phyloP scores from a whole-genome alignment of 1,140 invertebrate species.

The Temnothorax nylanderi region DNA sequence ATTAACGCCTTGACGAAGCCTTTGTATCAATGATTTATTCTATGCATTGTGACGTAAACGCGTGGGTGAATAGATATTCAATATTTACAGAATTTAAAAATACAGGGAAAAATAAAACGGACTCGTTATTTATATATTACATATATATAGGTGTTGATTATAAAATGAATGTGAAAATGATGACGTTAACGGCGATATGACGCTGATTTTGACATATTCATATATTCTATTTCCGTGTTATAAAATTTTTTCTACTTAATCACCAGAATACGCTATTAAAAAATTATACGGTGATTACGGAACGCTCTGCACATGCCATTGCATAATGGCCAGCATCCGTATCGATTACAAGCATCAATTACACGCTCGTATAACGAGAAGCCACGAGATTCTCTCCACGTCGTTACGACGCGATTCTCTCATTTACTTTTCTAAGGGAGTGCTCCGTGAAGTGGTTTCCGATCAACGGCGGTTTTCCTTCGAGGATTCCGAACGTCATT shows the following conservation, averaged over 20 bases:
- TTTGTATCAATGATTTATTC: slow-evolving; percentile 25
- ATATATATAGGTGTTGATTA: background rate
- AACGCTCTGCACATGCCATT: background rate
- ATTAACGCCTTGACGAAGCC: background rate
- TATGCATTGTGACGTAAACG: slow-evolving; percentile 21
- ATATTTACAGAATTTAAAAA: slow-evolving; percentile 21
- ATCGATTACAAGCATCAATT: slow-evolving; percentile 65
- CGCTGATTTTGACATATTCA: background rate
- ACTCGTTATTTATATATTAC: slow-evolving; percentile 7
- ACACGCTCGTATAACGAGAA: slow-evolving; percentile 37
- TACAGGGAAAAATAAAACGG: background rate
- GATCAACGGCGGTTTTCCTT: slow-evolving; percentile 38
- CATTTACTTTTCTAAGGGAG: slow-evolving; percentile 46
- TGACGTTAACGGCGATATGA: slow-evolving; percentile 1
- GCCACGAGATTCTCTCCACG: slow-evolving; percentile 54
- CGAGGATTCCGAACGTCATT: slow-evolving; percentile 36
- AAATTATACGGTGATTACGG: slow-evolving; percentile 5
- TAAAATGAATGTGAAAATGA: background rate
- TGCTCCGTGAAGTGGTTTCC: slow-evolving; percentile 42
- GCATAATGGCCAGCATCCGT: slow-evolving; percentile 32
- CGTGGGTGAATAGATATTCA: slow-evolving; percentile 1
- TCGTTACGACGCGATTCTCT: slow-evolving; percentile 61
- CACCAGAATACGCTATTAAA: background rate
- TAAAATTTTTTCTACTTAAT: too few species aligned
- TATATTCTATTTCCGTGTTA: too few species aligned